Base-by-base conservation (phyloP, 2,113 vertebrate species). In the Acanthisitta chloris region DNA sequence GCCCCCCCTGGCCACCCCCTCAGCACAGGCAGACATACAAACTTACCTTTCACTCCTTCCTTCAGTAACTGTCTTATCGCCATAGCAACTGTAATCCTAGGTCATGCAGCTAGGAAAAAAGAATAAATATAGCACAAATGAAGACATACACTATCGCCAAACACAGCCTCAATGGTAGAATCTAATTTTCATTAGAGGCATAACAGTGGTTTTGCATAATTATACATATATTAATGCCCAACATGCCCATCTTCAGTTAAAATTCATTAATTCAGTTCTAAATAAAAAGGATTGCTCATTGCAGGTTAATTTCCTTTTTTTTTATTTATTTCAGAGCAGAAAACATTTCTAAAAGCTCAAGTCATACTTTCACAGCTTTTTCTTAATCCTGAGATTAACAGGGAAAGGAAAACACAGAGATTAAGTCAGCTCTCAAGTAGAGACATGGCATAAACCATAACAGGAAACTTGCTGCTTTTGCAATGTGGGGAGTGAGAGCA, bases 121-220 rank as follows among this genome's bases (percentile, higher is more conserved):
- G 51, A 73, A 86, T 62, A 89, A 79, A 74, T 10, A 65, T 36
- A 70, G 81, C 36, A 19, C 74, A 90, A 90, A 96, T 92, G 20
- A 97, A 96, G 97, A 96, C 25, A 72, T 61, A 91, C 94, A 64
- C 74, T 96, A 94, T 94, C 34, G 3, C 76, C 74, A 91, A 97
- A 92, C 34, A 83, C 92, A 92, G 94, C 87, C 61, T 76, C 79
- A 3, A 31, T 90, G 69, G 61, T 51, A 83, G 92, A 97, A 96
- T 91, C 95, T 91, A 81, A 96, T 97, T 97, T 95, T 97, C 96
- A 97, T 98, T 95, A 97, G 73, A 94, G 93, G 88, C 86, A 43
- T 96, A 94, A 96, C 69, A 93, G 85, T 70, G 65, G 61, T 40
- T 97, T 97, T 97, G 96, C 97, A 97, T 98, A 98, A 97, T 96